Evolutionary conservation across 2,797 vertebrate species (phyloP).

Genomic region (Chloroceryle amazona): DNA sequence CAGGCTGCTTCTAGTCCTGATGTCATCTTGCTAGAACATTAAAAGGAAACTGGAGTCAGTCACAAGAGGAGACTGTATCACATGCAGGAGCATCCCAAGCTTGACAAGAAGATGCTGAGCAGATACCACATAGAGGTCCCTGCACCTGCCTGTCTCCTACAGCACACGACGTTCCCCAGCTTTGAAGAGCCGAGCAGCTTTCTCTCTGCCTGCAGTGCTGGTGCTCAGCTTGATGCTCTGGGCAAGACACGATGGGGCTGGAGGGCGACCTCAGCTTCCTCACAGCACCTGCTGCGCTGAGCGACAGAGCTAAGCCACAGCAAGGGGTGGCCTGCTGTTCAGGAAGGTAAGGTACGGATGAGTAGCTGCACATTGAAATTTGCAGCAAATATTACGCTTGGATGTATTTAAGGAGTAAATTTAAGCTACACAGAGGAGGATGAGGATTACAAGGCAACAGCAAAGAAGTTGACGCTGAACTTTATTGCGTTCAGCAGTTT

Average conservation of each 20-base stretch:
- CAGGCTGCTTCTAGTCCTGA: background rate
- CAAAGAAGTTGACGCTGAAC: background rate
- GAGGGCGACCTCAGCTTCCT: background rate
- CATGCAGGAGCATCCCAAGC: background rate
- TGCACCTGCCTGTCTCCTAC: background rate
- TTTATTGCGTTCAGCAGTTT: background rate
- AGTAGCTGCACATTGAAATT: background rate
- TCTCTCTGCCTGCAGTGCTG: background rate
- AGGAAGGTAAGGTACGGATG: background rate
- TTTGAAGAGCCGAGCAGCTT: background rate
- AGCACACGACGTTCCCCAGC: background rate
- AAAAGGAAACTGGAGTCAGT: background rate
- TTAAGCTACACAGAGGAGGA: background rate
- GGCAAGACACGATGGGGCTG: background rate
- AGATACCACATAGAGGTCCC: background rate
- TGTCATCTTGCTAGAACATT: background rate
- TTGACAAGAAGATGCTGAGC: background rate
- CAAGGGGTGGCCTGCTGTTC: rapidly evolving
- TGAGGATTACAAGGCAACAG: background rate
- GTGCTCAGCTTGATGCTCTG: background rate
- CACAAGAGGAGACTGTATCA: rapidly evolving
- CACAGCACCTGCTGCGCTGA: rapidly evolving
- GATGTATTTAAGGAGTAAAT: background rate
- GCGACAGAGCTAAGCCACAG: background rate
- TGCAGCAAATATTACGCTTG: background rate